Base-by-base conservation (phyloP, 2,113 vertebrate genomes). In the Zosterops lateralis region DNA sequence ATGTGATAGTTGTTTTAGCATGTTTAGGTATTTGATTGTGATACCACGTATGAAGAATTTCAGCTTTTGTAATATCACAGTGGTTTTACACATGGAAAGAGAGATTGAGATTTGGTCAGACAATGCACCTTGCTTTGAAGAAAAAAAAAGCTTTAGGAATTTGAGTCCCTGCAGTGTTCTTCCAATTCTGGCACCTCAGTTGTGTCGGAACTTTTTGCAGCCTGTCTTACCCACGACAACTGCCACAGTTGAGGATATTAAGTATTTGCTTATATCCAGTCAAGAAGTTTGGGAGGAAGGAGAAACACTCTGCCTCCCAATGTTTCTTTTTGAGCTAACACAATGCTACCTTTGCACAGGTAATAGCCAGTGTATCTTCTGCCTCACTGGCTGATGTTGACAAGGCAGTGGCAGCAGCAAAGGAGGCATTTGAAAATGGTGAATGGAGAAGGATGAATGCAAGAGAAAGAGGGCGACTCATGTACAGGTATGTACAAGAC, bases 401-500 rank as follows among this genome's bases (percentile, higher is more conserved):
- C 90, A 98, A 97, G 87, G 98, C 98, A 13, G 98, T 98, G 61
- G 97, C 98, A 34, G 98, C 98, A 47, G 98, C 98, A 32, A 98
- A 98, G 92, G 97, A 98, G 45, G 98, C 98, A 22, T 98, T 98
- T 97, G 98, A 98, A 85, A 97, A 97, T 1, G 98, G 98, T 8
- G 98, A 98, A 95, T 98, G 98, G 98, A 95, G 98, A 56, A 97
- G 72, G 90, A 98, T 98, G 98, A 98, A 98, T n/a, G 96, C 98
- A 31, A 96, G 98, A 79, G 98, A 98, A 68, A 97, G 98, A 92
- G 98, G 98, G 19, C 92, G 77, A 17, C 29, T 98, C 81, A 93
- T 98, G 97, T 98, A 98, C 95, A 98, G 97, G 98, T 98, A 85
- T 26, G 95, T 68, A 38, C 65, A 71, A 38, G 38, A 28, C 60